These are phyloP conservation scores for Dicerorhinus sumatrensis DNA, from an alignment of 2,113 vertebrate genomes.

Conservation along the genomic window DNA sequence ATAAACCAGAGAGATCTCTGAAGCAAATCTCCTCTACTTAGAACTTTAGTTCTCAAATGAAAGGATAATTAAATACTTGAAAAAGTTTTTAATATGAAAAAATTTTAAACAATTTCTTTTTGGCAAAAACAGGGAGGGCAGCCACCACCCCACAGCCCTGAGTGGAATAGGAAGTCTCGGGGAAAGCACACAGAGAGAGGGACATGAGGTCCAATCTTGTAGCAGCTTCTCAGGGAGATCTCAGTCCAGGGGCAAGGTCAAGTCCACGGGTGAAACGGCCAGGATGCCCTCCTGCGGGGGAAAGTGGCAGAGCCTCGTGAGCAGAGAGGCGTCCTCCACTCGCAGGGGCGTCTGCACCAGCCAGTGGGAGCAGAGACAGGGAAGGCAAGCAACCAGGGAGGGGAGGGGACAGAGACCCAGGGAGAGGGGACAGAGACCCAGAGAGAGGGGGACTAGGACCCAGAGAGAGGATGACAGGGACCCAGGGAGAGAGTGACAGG, in stretches of 20 bases:
- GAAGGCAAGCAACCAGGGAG: too few relatives aligned
- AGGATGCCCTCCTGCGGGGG: slow-evolving; percentile 71
- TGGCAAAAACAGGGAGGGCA: slow-evolving; percentile 43
- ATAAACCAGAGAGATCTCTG: not conserved
- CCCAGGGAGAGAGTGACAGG: not conserved
- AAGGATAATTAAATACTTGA: not conserved
- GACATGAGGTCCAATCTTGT: not conserved
- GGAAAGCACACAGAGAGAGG: not conserved
- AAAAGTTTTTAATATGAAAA: slow-evolving; percentile 63
- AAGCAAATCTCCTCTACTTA: not conserved
- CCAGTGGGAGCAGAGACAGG: not conserved
- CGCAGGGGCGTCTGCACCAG: fast-evolving
- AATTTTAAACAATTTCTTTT: slow-evolving; percentile 34
- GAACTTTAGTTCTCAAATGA: not conserved
- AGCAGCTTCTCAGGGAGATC: not conserved
- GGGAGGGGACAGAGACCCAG: not conserved
- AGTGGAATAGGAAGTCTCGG: not conserved
- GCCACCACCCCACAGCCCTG: slow-evolving; percentile 32
- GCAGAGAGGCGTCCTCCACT: fast-evolving
- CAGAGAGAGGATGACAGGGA: too few relatives aligned
- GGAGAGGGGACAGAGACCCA: not conserved
- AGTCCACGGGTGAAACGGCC: slow-evolving; percentile 76
- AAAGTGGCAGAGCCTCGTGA: not conserved
- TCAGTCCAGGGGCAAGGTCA: slow-evolving; percentile 82
- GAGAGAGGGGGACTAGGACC: not conserved